Conservation (phyloP, 2,113 vertebrate genomes). For the Aegypius monachus region DNA sequence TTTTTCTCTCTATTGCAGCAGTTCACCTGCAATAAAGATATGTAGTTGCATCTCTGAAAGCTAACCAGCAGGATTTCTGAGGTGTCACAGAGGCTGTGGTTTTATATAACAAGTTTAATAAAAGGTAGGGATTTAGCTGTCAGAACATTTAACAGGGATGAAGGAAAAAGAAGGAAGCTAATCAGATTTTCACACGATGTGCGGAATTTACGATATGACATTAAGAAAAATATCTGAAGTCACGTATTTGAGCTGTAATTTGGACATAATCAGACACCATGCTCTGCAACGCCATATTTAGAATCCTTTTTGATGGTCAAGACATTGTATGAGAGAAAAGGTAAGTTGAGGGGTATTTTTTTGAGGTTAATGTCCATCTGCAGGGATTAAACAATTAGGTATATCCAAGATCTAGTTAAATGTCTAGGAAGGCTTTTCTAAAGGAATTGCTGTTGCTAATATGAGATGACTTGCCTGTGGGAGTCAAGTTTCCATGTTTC, state of each 20-base stretch:
- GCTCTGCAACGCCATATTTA: background rate
- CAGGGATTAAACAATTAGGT: conserved; percentile 27
- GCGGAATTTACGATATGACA: background rate
- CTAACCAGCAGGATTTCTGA: background rate
- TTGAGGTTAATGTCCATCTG: conserved; percentile 20
- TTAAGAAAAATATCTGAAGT: background rate
- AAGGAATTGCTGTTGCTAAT: background rate
- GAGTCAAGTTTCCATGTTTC: background rate
- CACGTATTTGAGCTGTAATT: background rate
- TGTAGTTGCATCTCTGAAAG: background rate
- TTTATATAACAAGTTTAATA: background rate
- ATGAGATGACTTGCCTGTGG: background rate
- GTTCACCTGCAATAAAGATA: background rate
- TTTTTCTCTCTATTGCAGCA: background rate
- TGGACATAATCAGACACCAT: background rate
- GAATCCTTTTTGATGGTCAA: background rate
- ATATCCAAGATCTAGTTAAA: conserved; percentile 1
- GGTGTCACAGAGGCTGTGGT: background rate
- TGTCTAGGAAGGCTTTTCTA: background rate
- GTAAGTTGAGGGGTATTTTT: background rate
- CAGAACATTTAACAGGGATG: background rate
- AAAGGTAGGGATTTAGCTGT: background rate
- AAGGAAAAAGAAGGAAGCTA: background rate
- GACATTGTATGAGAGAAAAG: background rate
- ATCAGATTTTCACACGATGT: conserved; percentile 11